These are phyloP conservation scores for Parotia lawesii DNA, from an alignment of 2,113 vertebrate genomes.

Conservation along the genomic window DNA sequence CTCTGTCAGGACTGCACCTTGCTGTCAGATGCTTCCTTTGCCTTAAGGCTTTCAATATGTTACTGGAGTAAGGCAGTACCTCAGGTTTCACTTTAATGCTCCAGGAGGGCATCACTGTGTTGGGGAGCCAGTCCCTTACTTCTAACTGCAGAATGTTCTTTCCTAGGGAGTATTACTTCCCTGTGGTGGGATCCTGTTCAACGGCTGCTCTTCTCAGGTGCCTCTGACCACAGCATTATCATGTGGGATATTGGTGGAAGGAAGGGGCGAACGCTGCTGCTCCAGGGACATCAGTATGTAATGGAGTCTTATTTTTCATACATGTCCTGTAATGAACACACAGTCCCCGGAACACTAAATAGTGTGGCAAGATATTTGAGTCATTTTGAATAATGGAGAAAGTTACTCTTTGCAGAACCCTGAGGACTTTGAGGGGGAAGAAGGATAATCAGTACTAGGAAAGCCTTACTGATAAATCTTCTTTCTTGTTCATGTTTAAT, in stretches of 20 bases:
- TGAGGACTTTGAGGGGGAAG: background rate
- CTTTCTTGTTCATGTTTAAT: background rate
- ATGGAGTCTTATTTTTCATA: background rate
- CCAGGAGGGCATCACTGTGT: background rate
- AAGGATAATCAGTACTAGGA: background rate
- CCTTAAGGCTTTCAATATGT: background rate
- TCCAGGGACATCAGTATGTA: constrained; percentile 96
- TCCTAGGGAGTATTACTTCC: constrained; percentile 83
- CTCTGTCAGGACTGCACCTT: background rate
- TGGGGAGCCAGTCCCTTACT: background rate
- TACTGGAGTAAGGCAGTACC: background rate
- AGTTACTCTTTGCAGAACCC: background rate
- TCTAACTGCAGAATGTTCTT: constrained; percentile 6
- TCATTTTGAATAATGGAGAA: background rate
- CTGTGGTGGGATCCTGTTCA: constrained; percentile 96
- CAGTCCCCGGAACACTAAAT: background rate
- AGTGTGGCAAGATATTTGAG: background rate
- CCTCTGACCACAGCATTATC: constrained; percentile 95
- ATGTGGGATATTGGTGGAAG: constrained; percentile 98
- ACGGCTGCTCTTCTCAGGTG: constrained; percentile 92
- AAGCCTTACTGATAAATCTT: background rate
- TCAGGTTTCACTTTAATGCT: background rate
- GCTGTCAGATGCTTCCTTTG: background rate
- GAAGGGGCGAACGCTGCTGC: constrained; percentile 86
- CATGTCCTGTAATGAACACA: background rate